A percentile compares a stretch with the other conserved stretches of the same genome.
Evolutionary conservation across 1,140 invertebrate genomes (phyloP).

Genomic region (Heliconius hermathena): DNA sequence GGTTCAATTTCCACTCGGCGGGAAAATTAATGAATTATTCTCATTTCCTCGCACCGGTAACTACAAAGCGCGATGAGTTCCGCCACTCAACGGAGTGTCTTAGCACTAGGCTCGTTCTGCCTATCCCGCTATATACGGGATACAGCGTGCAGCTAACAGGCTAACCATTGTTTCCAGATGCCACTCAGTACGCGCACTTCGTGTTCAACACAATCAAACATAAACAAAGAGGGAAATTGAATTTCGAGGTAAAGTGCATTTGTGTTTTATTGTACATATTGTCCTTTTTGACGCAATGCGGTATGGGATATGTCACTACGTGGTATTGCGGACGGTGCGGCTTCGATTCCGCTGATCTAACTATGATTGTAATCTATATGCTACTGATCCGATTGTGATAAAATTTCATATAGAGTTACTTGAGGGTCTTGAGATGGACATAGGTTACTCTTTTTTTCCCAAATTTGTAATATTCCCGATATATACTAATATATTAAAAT

Average conservation of each 20-base stretch:
- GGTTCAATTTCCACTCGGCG: too few relatives aligned
- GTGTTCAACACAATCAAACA: slow-evolving; percentile 96
- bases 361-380: too few relatives aligned
- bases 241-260: slow-evolving; percentile 88
- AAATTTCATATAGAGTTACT: too few relatives aligned
- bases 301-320: not conserved
- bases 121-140: not conserved
- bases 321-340: not conserved
- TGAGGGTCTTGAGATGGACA: too few relatives aligned
- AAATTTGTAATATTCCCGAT: too few relatives aligned
- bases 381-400: too few relatives aligned
- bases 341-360: not conserved
- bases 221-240: slow-evolving; percentile 92
- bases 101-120: not conserved
- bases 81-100: not conserved
- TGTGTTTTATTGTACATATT: not conserved
- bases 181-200: slow-evolving; percentile 94
- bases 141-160: not conserved
- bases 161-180: slow-evolving; percentile 84
- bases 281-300: not conserved
- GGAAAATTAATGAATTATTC: too few relatives aligned
- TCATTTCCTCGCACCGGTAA: too few relatives aligned
- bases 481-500: too few relatives aligned
- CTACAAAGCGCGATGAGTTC: too few relatives aligned
- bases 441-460: too few relatives aligned